Conservation (phyloP, 2,888 invertebrate genomes). For the Dermolepida albohirtum region DNA sequence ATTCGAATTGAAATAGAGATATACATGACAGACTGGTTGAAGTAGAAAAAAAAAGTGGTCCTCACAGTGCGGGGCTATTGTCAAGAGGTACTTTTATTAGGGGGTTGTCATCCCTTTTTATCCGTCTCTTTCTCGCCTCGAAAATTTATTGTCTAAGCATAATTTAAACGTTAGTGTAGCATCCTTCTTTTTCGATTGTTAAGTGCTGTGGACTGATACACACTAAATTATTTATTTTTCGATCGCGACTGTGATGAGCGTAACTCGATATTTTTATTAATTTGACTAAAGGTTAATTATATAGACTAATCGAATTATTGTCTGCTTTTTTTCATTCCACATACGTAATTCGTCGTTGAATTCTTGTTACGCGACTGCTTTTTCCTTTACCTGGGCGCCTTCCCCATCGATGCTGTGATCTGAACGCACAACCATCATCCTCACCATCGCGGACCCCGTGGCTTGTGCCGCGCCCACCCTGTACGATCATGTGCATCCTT, state of each 20-base stretch:
- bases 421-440: slow-evolving; percentile 68
- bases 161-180: slow-evolving; percentile 29
- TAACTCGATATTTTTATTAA: slow-evolving; percentile 28
- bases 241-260: slow-evolving; percentile 24
- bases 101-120: slow-evolving; percentile 47
- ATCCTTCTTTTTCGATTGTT: slow-evolving; percentile 15
- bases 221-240: slow-evolving; percentile 19
- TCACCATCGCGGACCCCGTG: slow-evolving; percentile 80
- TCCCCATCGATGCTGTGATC: slow-evolving; percentile 60
- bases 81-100: slow-evolving; percentile 50
- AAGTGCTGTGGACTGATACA: slow-evolving; percentile 29
- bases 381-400: slow-evolving; percentile 42
- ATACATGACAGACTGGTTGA: slow-evolving; percentile 16
- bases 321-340: slow-evolving; percentile 23
- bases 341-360: slow-evolving; percentile 37
- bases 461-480: slow-evolving; percentile 82
- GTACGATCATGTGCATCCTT: slow-evolving; percentile 83
- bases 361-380: slow-evolving; percentile 46
- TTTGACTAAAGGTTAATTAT: slow-evolving; percentile 2
- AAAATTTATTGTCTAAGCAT: slow-evolving; percentile 36
- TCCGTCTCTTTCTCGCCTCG: slow-evolving; percentile 30
- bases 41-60: slow-evolving; percentile 39
- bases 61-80: slow-evolving; percentile 51
- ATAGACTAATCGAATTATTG: slow-evolving; percentile 19
- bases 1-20: slow-evolving; percentile 15